phyloP scores from a whole-genome alignment of 1,140 invertebrate species.

The Hesperophylax magnus region DNA sequence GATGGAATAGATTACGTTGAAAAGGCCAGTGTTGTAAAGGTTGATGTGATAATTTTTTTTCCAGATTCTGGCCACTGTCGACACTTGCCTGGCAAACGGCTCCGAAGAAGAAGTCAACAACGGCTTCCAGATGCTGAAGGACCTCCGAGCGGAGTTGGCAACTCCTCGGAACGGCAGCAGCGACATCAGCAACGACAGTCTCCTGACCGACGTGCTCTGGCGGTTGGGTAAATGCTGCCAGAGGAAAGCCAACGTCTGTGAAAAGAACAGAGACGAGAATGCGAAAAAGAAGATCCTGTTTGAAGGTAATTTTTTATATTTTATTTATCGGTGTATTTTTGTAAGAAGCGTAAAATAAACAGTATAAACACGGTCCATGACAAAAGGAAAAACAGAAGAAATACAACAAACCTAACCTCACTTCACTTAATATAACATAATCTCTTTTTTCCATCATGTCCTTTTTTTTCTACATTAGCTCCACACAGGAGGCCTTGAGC shows the following conservation, averaged over 20 bases:
- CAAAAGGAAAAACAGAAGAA: too few species aligned
- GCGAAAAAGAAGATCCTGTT: conserved; percentile 71
- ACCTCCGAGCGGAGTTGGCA: conserved; percentile 58
- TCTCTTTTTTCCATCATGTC: too few species aligned
- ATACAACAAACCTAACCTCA: too few species aligned
- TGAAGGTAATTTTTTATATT: conserved; percentile 68
- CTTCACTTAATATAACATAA: too few species aligned
- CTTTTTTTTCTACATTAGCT: too few species aligned
- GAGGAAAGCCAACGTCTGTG: conserved; percentile 66
- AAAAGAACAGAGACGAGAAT: conserved; percentile 63
- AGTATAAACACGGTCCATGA: too few species aligned
- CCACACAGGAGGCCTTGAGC: too few species aligned
- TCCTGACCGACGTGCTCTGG: conserved; percentile 72
- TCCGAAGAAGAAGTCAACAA: conserved; percentile 59
- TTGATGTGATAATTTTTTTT: background rate
- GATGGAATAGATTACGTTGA: too few species aligned
- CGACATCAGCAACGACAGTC: conserved; percentile 63
- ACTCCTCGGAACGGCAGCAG: conserved; percentile 49
- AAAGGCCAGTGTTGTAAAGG: too few species aligned
- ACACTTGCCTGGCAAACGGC: conserved; percentile 57
- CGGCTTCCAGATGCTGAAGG: conserved; percentile 55
- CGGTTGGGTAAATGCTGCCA: conserved; percentile 78
- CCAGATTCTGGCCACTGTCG: conserved; percentile 58
- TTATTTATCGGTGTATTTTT: too few species aligned
- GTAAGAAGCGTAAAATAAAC: too few species aligned